Evolutionary conservation across 2,797 vertebrate genomes (phyloP).

Genomic region (Choloepus didactylus): DNA sequence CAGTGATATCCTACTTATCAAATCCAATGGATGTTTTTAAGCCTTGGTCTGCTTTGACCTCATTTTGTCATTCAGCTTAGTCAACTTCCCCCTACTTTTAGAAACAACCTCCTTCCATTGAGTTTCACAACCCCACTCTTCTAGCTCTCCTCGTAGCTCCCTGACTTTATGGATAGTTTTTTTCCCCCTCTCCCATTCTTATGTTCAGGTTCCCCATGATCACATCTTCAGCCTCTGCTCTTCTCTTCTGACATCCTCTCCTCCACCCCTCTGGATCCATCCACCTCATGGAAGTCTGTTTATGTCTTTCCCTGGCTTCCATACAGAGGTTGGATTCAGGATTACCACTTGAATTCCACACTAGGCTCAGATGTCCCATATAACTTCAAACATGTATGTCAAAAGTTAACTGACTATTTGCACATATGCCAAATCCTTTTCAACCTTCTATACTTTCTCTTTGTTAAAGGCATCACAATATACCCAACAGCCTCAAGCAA

Average conservation of each 20-base stretch:
- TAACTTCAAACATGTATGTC: background rate
- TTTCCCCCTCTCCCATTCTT: background rate
- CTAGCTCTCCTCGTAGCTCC: background rate
- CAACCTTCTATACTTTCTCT: background rate
- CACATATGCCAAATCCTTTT: background rate
- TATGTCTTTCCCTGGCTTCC: background rate
- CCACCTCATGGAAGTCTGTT: background rate
- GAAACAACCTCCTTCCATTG: background rate
- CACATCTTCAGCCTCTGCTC: background rate
- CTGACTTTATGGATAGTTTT: background rate
- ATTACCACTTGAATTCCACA: background rate
- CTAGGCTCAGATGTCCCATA: background rate
- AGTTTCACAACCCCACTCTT: background rate
- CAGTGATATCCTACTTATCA: background rate
- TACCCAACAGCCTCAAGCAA: background rate
- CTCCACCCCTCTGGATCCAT: background rate
- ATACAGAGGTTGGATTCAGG: no score
- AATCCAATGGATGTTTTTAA: background rate
- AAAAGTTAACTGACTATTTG: background rate
- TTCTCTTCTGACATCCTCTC: background rate
- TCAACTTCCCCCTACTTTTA: background rate
- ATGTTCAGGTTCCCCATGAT: background rate
- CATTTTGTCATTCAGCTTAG: background rate
- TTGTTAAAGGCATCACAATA: background rate
- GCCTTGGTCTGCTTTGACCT: background rate